Conservation (phyloP, 1,140 invertebrate species). For the Octopus bimaculoides region DNA sequence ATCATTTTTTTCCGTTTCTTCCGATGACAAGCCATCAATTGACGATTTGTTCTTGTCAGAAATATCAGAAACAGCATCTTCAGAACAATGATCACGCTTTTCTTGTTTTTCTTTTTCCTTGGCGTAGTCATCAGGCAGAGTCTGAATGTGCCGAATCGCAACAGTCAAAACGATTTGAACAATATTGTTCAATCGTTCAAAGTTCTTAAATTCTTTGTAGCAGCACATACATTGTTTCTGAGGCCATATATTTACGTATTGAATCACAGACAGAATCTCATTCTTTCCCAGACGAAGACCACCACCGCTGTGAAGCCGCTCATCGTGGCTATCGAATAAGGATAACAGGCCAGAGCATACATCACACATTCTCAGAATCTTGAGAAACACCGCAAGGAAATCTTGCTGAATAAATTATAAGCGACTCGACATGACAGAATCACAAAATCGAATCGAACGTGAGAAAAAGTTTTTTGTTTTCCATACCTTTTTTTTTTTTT, state of each 20-base stretch:
- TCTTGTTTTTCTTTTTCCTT: conserved; percentile 37
- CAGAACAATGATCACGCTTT: conserved; percentile 20
- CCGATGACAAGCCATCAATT: conserved; percentile 19
- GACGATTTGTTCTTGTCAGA: conserved; percentile 19
- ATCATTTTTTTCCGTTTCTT: conserved; percentile 23
- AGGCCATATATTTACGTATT: conserved; percentile 70
- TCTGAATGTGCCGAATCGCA: conserved; percentile 54
- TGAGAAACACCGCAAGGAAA: background rate
- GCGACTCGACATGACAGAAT: background rate
- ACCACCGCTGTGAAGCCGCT: conserved; percentile 41
- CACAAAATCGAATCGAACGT: background rate
- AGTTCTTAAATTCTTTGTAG: conserved; percentile 85
- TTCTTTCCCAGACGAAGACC: conserved; percentile 55
- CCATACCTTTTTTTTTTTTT: background rate
- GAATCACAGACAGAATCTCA: conserved; percentile 68
- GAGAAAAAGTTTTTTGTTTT: background rate
- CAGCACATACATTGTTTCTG: conserved; percentile 89
- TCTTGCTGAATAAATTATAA: background rate
- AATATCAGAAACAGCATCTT: conserved; percentile 14
- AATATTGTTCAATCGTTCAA: conserved; percentile 81
- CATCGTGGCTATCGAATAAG: conserved; percentile 52
- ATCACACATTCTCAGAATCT: conserved; percentile 50
- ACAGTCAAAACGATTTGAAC: conserved; percentile 73
- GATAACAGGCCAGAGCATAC: conserved; percentile 51
- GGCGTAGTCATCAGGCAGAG: conserved; percentile 43